phyloP scores from a whole-genome alignment of 2,113 vertebrate genomes.

The Coryphaenoides rupestris region DNA sequence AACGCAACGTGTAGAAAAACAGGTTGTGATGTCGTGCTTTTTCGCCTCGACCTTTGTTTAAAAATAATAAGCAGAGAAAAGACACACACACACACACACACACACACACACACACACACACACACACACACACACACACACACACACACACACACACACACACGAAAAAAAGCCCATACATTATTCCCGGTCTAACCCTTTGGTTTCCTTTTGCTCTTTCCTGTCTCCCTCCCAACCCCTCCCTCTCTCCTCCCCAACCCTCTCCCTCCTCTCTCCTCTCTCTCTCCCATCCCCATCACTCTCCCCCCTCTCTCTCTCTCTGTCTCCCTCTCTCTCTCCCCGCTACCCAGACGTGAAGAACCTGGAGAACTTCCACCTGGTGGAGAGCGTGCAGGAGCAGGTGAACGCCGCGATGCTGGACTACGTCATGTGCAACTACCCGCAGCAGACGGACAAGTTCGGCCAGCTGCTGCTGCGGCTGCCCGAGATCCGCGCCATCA shows the following conservation, averaged over 20 bases:
- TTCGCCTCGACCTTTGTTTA: no score
- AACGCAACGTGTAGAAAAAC: no score
- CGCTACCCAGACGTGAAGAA: slow-evolving; percentile 89
- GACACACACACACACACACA: no score
- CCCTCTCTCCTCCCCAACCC: neutral
- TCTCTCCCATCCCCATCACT: neutral
- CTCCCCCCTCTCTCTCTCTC: neutral
- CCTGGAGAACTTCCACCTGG: slow-evolving; percentile 96
- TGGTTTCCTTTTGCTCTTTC: neutral
- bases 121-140: no score
- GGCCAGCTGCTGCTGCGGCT: slow-evolving; percentile 93
- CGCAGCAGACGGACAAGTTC: slow-evolving; percentile 96
- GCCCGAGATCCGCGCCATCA: slow-evolving; percentile 95
- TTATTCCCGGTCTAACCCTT: neutral
- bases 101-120: no score
- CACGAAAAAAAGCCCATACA: neutral
- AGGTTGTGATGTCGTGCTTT: no score
- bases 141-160: no score
- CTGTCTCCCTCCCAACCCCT: neutral
- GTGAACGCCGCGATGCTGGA: slow-evolving; percentile 93
- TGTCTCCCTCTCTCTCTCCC: neutral
- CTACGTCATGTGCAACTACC: slow-evolving; percentile 96
- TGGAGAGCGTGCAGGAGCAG: slow-evolving; percentile 97
- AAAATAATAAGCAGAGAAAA: no score
- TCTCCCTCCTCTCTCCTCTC: neutral